Evolutionary conservation across 2,888 invertebrate species (phyloP).

Genomic region (Sarcophaga carnaria): DNA sequence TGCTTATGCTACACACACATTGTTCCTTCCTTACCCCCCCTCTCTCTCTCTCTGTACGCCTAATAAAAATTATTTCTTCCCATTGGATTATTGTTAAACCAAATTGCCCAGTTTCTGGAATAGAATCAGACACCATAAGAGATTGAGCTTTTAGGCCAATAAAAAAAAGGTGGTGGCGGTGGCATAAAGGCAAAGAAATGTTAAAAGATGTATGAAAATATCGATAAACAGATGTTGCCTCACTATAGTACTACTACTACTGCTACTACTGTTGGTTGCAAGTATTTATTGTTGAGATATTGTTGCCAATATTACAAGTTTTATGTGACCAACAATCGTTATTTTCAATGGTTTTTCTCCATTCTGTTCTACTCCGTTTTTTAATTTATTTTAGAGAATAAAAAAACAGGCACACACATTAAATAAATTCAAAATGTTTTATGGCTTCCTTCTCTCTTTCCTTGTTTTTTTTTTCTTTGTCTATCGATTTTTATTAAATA

Average conservation of each 20-base stretch:
- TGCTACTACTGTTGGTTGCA: neutral
- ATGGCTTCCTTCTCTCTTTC: conserved; percentile 18
- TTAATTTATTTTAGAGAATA: neutral
- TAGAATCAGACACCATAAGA: conserved; percentile 28
- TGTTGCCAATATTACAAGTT: conserved; percentile 57
- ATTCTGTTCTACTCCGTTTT: neutral
- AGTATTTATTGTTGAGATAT: conserved; percentile 45
- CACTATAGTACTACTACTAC: too few species aligned
- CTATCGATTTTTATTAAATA: neutral
- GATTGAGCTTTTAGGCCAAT: conserved; percentile 23
- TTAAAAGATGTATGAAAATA: conserved; percentile 32
- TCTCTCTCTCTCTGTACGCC: neutral
- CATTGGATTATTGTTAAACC: conserved; percentile 47
- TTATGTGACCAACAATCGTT: conserved; percentile 64
- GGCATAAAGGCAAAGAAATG: neutral
- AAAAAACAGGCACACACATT: neutral
- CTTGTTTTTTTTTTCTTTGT: neutral
- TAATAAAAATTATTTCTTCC: conserved; percentile 33
- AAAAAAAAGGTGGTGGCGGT: neutral
- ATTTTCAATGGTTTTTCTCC: conserved; percentile 3
- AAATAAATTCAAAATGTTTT: conserved; percentile 41
- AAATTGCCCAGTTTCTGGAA: conserved; percentile 25
- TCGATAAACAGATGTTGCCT: conserved; percentile 64
- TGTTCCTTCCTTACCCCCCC: neutral
- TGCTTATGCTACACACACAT: neutral